Percentiles rank a stretch among this genome's conserved stretches.
Evolutionary conservation across 1,140 invertebrate species (phyloP).

Genomic region (Drosophila arawakana): DNA sequence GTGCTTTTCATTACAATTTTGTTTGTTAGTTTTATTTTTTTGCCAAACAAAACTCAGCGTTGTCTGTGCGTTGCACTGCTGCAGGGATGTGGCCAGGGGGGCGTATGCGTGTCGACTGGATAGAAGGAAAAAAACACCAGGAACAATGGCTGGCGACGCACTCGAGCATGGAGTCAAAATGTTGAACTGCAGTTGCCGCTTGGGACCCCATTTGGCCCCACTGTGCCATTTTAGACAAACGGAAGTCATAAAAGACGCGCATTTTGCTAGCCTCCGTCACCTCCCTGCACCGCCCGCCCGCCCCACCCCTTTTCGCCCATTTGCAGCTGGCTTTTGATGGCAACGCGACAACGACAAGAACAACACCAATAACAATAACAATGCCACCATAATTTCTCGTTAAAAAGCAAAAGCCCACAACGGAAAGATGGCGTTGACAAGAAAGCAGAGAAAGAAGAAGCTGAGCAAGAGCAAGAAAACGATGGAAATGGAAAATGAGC

Average conservation of each 20-base stretch:
- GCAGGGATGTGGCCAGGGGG: no score
- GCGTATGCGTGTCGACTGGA: constrained; percentile 1
- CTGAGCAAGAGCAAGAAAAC: constrained; percentile 1
- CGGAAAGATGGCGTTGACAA: constrained; percentile 50
- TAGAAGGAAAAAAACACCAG: background rate
- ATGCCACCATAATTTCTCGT: constrained; percentile 74
- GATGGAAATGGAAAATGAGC: background rate
- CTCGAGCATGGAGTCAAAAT: constrained; percentile 57
- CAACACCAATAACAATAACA: constrained; percentile 68
- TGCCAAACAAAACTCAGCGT: constrained; percentile 55
- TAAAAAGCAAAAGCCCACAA: constrained; percentile 68
- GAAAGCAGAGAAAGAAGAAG: constrained; percentile 18
- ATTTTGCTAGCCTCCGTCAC: constrained; percentile 40
- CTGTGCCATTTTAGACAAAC: constrained; percentile 75
- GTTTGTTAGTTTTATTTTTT: constrained; percentile 68
- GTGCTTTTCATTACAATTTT: constrained; percentile 80
- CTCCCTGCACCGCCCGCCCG: background rate
- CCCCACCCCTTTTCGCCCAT: background rate
- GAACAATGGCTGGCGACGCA: constrained; percentile 44
- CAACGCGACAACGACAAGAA: constrained; percentile 56
- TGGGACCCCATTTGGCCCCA: constrained; percentile 46
- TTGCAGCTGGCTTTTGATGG: constrained; percentile 40
- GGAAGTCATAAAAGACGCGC: constrained; percentile 82
- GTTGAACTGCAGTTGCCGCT: constrained; percentile 45
- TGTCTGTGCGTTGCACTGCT: constrained; percentile 1